Conservation (phyloP, 2,888 invertebrate species). For the Charanyca ferruginea region DNA sequence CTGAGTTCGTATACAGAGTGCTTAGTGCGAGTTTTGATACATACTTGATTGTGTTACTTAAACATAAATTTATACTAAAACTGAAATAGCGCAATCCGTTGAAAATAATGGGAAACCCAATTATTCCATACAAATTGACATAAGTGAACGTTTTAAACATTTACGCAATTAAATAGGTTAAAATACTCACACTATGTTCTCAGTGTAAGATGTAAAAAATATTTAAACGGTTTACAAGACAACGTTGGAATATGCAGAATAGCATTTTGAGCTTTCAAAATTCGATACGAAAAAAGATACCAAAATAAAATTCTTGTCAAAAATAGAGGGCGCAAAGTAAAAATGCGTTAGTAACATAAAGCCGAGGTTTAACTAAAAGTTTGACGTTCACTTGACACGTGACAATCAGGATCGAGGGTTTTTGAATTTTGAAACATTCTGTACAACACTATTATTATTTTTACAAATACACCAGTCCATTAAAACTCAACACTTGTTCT, state of each 20-base stretch:
- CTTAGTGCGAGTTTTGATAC: too few relatives aligned
- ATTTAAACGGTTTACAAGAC: neutral
- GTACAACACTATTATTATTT: conserved; percentile 58
- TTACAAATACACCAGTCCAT: conserved; percentile 59
- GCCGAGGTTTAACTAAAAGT: conserved; percentile 25
- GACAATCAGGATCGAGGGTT: conserved; percentile 43
- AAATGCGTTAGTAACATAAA: conserved; percentile 20
- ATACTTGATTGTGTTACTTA: too few relatives aligned
- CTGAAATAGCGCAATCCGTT: too few relatives aligned
- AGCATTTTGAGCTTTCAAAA: neutral
- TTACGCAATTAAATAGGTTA: too few relatives aligned
- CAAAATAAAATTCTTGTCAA: conserved; percentile 3
- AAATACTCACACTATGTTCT: too few relatives aligned
- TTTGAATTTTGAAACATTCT: conserved; percentile 66
- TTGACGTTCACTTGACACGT: conserved; percentile 43
- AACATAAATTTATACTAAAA: too few relatives aligned
- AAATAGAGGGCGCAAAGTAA: conserved; percentile 4
- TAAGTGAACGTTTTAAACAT: too few relatives aligned
- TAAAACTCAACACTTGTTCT: conserved; percentile 15
- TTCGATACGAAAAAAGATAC: neutral
- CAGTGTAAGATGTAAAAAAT: too few relatives aligned
- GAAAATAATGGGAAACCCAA: too few relatives aligned
- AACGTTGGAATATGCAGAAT: neutral
- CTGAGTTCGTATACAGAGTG: neutral
- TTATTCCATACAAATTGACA: too few relatives aligned